Evolutionary conservation across 2,113 vertebrate genomes (phyloP), one percentile per base, ranked within the genome.

Genomic region (Perca schrenkii): DNA sequence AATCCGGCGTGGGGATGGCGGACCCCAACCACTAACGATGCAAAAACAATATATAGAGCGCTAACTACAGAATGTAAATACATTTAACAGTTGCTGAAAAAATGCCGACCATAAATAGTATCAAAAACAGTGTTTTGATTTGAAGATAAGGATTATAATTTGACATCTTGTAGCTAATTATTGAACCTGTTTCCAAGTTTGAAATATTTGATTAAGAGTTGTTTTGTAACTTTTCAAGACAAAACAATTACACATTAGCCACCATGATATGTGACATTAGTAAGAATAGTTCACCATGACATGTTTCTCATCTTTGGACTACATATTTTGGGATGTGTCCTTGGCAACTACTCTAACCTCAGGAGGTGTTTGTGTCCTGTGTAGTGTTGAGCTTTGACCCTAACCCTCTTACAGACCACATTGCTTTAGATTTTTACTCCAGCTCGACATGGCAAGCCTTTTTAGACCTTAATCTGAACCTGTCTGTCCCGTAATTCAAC

Each of bases 391-490:
- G 4, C 13, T 3, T 62, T 43, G 22, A 67, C 70, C 71, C 22
- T 53, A 61, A 4, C 36, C 36, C 46, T 21, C 65, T 47, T 58
- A 66, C 46, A 22, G 47, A 17, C 52, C 47, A 31, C 76, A 22
- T 13, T 13, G 63, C 19, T 65, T 34, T 52, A 66, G 31, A 56
- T 75, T 77, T 66, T 4, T 61, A 16, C 34, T 31, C 60, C 3
- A 28, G 57, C 65, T 74, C 19, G 11, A 60, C 79, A 40, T n/a
- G 28, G 19, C 50, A 40, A 84, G 57, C 74, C 80, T 12, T 46
- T 82, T 47, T 31, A 34, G 25, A 69, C 74, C 80, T 74, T 73
- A 85, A 85, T 82, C 62, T 86, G 74, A 86, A 76, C 83, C 82
- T 73, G 68, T 36, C 62, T 47, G 81, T 56, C 58, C 53, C 10